Base-by-base conservation (phyloP, 1,140 invertebrate genomes). In the Wiebesia pumilae region DNA sequence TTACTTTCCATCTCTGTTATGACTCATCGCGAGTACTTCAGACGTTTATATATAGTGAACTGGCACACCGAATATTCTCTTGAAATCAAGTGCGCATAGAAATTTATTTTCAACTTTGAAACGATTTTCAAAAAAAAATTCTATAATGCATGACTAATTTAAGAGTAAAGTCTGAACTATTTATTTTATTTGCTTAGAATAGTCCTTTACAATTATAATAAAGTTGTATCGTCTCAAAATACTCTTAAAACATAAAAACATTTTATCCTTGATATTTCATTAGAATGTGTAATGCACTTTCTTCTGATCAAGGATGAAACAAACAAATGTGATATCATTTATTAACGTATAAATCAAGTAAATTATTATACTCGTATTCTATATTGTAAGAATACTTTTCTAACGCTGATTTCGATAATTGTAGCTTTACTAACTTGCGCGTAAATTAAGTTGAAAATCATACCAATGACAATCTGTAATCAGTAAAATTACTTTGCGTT, bases 1-100 rank as follows among this genome's bases (percentile, higher is more conserved):
- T 77, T 84, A 77, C 67, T 78, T 67, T 83, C 69, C 51, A 40
- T 77, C 75, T 65, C 40, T 30, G 7, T 81, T 81, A 30, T 84
- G 73, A 84, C 38, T 84, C 83, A 78, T 84, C 14, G 1, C 27
- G 35, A 62, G 67, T 65, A 65, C 58, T 75, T 33, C 33, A 78
- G 27, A 58, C 58, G 21, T 84, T 84, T 51, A 62, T 47, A 75
- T 43, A 75, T 43, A 40, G 30, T 54, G 16, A 71, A 83, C 21
- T 83, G 12, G 67, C 43, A 73, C 65, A 73, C 81, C 1, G 14
- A 35, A n/a, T 40, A 69, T 69, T 33, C 65, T 81, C 79, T 27
- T 27, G 58, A 62, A 27, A 2, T 62, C 24, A 27, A 62, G 58
- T 62, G 14, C 58, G 58, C 24, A 24, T 27, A 62, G 58, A 12